These are phyloP conservation scores for Mus pahari DNA, from an alignment of 2,113 vertebrate genomes.

Conservation along the genomic window DNA sequence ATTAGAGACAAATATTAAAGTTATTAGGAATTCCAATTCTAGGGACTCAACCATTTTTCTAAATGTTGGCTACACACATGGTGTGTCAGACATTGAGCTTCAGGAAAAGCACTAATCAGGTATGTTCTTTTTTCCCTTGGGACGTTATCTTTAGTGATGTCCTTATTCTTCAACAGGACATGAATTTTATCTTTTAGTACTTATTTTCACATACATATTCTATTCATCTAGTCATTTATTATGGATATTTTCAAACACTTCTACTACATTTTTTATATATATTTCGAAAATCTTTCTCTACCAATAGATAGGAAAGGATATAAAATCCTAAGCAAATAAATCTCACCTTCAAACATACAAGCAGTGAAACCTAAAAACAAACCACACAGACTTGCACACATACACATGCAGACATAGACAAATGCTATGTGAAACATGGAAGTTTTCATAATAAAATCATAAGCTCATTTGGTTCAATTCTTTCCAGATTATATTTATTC, in stretches of 20 bases:
- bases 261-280: neutral
- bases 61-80: neutral
- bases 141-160: neutral
- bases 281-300: constrained; percentile 9
- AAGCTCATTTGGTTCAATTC: neutral
- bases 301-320: neutral
- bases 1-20: neutral
- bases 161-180: neutral
- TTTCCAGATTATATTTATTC: neutral
- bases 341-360: neutral
- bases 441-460: neutral
- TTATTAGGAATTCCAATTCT: neutral
- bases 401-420: neutral
- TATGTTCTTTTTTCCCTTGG: neutral
- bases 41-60: neutral
- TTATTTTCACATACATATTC: constrained; percentile 15
- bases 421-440: neutral
- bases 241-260: neutral
- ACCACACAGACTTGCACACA: neutral
- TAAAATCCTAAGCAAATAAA: constrained; percentile 41
- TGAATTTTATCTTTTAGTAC: neutral
- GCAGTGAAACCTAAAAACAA: neutral
- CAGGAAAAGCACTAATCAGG: neutral
- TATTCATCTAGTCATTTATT: constrained; percentile 1
- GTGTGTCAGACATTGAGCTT: neutral